These are phyloP conservation scores for Chirona hameri DNA, from an alignment of 2,888 invertebrate species.

Conservation along the genomic window DNA sequence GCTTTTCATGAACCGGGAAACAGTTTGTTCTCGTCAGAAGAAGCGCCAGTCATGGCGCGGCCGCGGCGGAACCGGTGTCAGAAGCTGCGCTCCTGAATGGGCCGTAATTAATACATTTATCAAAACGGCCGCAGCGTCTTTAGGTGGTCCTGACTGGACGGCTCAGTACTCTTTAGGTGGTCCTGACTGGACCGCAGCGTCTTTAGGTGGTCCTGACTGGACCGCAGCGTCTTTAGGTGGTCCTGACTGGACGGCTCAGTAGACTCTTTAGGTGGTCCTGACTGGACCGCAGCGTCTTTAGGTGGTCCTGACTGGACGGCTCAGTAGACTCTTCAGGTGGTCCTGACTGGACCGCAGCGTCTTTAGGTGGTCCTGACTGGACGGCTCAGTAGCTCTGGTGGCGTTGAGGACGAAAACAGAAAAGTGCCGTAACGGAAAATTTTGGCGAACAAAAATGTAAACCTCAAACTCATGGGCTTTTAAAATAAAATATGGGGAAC, in stretches of 20 bases:
- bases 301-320: background rate
- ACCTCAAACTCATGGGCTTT: too few species aligned
- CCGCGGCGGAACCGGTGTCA: background rate
- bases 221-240: too few species aligned
- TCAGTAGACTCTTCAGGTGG: too few species aligned
- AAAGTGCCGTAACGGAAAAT: too few species aligned
- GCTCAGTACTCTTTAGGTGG: background rate
- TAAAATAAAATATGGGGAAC: too few species aligned
- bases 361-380: too few species aligned
- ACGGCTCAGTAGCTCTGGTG: too few species aligned
- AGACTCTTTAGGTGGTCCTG: background rate
- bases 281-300: background rate
- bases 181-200: background rate
- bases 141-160: background rate
- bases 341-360: too few species aligned
- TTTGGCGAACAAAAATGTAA: too few species aligned
- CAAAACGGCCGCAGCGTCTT: background rate
- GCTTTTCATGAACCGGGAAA: background rate
- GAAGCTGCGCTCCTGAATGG: background rate
- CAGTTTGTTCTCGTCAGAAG: background rate
- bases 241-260: too few species aligned
- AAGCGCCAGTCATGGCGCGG: background rate
- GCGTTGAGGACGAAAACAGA: too few species aligned
- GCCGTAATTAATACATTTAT: conserved; percentile 8
- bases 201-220: too few species aligned